phyloP scores from a whole-genome alignment of 2,113 vertebrate genomes.

The Syngnathus floridae region DNA sequence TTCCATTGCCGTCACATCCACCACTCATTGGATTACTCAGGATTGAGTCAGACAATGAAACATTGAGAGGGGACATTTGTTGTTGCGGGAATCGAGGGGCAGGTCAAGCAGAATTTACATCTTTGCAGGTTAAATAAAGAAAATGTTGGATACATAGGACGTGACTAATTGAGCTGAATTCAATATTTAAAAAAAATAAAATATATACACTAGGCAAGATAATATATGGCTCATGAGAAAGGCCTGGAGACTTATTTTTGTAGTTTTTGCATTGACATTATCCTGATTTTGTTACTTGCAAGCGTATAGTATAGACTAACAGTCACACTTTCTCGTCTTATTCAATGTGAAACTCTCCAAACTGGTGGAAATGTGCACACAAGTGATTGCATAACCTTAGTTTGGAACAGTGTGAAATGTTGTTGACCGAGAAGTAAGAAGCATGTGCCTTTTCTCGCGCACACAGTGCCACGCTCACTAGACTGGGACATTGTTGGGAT shows the following conservation, averaged over 20 bases:
- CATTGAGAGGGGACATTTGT: constrained; percentile 10
- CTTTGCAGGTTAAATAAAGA: background rate
- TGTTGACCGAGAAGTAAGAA: constrained; percentile 4
- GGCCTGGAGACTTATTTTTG: background rate
- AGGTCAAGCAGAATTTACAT: background rate
- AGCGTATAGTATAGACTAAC: background rate
- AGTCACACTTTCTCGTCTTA: background rate
- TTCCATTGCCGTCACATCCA: background rate
- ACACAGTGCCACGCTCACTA: constrained; percentile 16
- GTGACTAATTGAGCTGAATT: background rate
- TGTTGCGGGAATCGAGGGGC: background rate
- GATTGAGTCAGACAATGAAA: constrained; percentile 25
- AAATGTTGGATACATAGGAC: background rate
- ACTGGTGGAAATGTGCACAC: background rate
- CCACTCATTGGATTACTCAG: constrained; percentile 15
- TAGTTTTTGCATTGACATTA: background rate
- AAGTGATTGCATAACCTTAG: background rate
- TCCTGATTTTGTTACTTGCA: background rate
- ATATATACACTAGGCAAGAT: background rate
- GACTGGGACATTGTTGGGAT: constrained; percentile 36
- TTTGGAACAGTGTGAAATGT: constrained; percentile 27
- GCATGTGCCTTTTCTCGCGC: background rate
- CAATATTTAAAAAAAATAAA: background rate
- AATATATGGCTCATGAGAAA: background rate
- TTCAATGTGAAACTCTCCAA: background rate